Evolutionary conservation across 2,113 vertebrate genomes (phyloP), one percentile per base, ranked within the genome.

Genomic region (Talpa occidentalis): DNA sequence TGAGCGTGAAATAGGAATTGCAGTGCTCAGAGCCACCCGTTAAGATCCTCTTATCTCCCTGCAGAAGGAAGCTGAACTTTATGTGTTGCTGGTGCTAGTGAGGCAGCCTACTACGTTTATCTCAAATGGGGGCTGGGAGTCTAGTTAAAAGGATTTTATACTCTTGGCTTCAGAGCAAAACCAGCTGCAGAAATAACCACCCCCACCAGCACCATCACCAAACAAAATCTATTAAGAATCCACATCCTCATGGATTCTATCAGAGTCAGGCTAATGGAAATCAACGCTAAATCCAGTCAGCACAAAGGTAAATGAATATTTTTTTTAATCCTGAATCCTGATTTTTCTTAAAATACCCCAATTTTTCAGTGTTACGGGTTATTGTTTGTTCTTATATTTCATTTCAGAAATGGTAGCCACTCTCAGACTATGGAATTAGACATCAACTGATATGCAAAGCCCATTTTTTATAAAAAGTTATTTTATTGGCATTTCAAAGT

Each of bases 1-100:
- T 88, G 82, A 98, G 97, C 97, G 86, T 98, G 98, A 98, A 98
- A 98, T 98, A 97, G 97, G 96, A 98, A 98, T 98, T 6, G 79
- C 96, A 96, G 97, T 28, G 79, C 96, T 97, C 97, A 94, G 89
- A 98, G 97, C 95, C 94, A 95, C 96, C 90, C 79, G 64, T 96
- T 97, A 97, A 97, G 97, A 98, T 96, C 97, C 97, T 97, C 98
- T 98, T 98, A 98, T 98, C 98, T 98, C 96, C 28, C 82, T 59
- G 72, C 49, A 88, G 89, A 97, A 97, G 94, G 96, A 95, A 97
- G 95, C 96, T 79, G 94, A 97, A 97, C 93, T 97, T 97, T 77
- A 73, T 21, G 49, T 96, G 56, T 96, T 97, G 93, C 89, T 94
- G 44, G 95, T 95, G 77, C 77, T 98, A 88, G 88, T 73, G 96